Percentiles rank a stretch among this genome's conserved stretches.
phyloP scores from a whole-genome alignment of 2,797 vertebrate species.

The Neomorphus geoffroyi region DNA sequence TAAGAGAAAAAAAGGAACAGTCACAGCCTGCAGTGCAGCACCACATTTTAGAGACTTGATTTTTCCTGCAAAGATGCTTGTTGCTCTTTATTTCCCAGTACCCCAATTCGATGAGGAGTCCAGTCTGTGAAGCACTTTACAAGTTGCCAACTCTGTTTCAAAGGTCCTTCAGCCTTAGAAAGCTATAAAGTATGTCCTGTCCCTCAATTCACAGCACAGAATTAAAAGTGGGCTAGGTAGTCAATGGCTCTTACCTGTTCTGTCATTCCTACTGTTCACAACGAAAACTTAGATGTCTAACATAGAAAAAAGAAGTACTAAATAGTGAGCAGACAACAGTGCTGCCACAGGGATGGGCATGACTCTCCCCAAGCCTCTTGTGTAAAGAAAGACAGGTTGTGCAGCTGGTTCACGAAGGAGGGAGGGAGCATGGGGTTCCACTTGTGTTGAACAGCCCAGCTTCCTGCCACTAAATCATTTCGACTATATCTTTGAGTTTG shows the following conservation, averaged over 20 bases:
- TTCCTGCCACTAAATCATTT: background rate
- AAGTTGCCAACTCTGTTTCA: background rate
- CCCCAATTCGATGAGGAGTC: background rate
- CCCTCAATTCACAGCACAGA: background rate
- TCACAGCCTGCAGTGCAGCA: background rate
- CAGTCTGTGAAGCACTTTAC: background rate
- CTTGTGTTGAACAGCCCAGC: background rate
- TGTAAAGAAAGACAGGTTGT: background rate
- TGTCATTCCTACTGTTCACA: background rate
- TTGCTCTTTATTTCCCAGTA: background rate
- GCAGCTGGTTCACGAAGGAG: background rate
- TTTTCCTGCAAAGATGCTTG: background rate
- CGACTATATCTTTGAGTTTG: background rate
- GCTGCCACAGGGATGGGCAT: fast-evolving
- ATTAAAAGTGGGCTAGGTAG: background rate
- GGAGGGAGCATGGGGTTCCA: background rate
- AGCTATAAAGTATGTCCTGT: background rate
- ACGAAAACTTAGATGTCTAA: background rate
- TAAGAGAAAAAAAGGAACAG: background rate
- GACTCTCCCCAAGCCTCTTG: background rate
- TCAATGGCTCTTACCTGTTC: background rate
- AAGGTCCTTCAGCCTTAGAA: background rate
- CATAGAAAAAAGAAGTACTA: background rate
- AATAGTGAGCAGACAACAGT: background rate
- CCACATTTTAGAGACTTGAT: background rate